Percentiles rank a stretch among this genome's conserved stretches.
Conservation (phyloP, 2,888 invertebrate species). For the Sepioteuthis lessoniana region DNA sequence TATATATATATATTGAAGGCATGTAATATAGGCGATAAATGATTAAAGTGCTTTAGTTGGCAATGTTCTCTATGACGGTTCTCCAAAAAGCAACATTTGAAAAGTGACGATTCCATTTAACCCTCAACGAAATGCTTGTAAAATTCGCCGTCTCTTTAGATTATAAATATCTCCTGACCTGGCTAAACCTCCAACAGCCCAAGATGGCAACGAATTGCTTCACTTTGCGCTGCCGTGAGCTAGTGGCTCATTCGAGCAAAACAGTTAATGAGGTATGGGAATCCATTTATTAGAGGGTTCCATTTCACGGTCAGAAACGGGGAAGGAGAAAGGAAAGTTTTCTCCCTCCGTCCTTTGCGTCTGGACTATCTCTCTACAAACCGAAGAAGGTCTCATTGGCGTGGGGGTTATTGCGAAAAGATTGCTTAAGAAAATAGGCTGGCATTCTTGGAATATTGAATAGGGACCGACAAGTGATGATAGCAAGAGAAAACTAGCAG, state of each 20-base stretch:
- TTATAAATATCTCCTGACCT: background rate
- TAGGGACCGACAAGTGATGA: background rate
- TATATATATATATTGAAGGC: too few species aligned
- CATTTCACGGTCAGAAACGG: background rate
- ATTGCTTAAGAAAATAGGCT: background rate
- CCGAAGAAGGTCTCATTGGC: too few species aligned
- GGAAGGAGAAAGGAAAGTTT: background rate
- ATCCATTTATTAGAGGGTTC: background rate
- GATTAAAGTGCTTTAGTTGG: too few species aligned
- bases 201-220: background rate
- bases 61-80: too few species aligned
- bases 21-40: too few species aligned
- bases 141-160: background rate
- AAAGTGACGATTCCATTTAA: too few species aligned
- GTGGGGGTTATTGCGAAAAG: background rate
- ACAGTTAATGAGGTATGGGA: conserved; percentile 16
- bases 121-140: background rate
- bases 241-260: background rate
- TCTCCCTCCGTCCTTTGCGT: background rate
- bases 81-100: too few species aligned
- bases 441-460: background rate
- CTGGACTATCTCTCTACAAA: too few species aligned
- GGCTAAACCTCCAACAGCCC: background rate
- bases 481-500: background rate
- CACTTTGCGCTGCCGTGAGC: background rate